Evolutionary conservation across 2,113 vertebrate species (phyloP).

Genomic region (Mellivora capensis): DNA sequence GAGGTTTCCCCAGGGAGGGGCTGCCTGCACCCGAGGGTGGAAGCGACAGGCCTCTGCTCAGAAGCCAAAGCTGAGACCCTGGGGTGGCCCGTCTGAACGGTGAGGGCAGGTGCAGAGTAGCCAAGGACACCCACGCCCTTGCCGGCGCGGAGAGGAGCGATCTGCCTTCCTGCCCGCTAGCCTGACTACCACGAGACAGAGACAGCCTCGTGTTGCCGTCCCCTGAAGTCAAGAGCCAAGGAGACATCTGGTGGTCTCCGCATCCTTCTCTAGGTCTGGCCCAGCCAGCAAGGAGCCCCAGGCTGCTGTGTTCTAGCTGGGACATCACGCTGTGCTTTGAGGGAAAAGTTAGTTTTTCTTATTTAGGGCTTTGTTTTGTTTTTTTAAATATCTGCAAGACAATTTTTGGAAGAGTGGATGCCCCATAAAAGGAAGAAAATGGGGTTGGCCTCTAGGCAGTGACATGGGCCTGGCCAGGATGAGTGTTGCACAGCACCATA

Average conservation of each 20-base stretch:
- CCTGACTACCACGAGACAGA: conserved; percentile 39
- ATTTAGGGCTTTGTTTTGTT: neutral
- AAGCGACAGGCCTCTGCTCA: neutral
- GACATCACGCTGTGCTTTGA: neutral
- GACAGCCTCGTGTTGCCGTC: conserved; percentile 27
- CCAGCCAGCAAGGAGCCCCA: neutral
- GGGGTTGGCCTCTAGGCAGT: neutral
- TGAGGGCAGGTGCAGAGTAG: neutral
- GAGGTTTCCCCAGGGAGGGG: neutral
- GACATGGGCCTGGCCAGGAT: neutral
- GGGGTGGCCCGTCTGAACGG: neutral
- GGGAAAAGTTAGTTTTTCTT: neutral
- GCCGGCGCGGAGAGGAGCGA: neutral
- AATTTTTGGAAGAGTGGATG: neutral
- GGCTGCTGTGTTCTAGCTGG: neutral
- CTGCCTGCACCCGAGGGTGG: neutral
- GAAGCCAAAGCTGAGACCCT: neutral
- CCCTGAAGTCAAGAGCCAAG: conserved; percentile 22
- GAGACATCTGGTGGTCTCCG: neutral
- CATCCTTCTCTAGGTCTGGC: neutral
- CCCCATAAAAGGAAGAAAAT: conserved; percentile 35
- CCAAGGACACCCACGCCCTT: conserved; percentile 3
- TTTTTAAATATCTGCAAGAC: neutral
- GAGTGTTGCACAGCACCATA: fast-evolving
- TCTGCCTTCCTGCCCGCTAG: neutral